phyloP scores from a whole-genome alignment of 1,140 invertebrate species.

The Platyura marginata region DNA sequence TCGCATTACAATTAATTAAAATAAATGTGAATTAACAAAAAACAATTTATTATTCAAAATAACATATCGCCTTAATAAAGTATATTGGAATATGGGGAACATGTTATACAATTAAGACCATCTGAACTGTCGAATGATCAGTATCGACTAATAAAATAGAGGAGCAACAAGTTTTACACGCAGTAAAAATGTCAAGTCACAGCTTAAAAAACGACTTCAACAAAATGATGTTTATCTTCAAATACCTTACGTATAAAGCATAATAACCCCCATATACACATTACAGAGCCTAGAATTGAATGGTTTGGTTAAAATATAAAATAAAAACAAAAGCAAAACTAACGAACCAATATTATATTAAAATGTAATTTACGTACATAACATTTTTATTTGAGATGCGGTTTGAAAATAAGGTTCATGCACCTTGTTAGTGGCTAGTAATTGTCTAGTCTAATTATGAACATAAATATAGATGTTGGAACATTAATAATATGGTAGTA shows the following conservation, averaged over 20 bases:
- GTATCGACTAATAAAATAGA: neutral
- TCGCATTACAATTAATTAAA: no score
- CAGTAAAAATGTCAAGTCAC: neutral
- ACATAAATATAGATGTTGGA: no score
- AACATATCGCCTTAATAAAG: neutral
- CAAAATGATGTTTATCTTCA: neutral
- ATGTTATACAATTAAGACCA: neutral
- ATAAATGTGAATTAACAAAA: neutral
- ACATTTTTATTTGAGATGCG: no score
- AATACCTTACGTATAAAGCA: neutral
- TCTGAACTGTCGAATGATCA: neutral
- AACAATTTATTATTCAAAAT: neutral
- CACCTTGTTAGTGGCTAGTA: no score
- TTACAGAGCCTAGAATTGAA: no score
- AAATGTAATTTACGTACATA: no score
- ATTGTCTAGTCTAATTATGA: no score
- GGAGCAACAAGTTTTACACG: neutral
- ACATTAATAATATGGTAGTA: no score
- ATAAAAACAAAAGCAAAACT: no score
- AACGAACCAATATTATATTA: no score
- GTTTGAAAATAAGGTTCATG: no score
- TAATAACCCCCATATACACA: neutral
- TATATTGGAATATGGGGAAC: neutral
- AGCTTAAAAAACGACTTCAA: neutral
- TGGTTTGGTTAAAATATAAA: no score